Evolutionary conservation across 1,140 invertebrate species (phyloP), one percentile per base, ranked within the genome.

Genomic region (Orius laevigatus): DNA sequence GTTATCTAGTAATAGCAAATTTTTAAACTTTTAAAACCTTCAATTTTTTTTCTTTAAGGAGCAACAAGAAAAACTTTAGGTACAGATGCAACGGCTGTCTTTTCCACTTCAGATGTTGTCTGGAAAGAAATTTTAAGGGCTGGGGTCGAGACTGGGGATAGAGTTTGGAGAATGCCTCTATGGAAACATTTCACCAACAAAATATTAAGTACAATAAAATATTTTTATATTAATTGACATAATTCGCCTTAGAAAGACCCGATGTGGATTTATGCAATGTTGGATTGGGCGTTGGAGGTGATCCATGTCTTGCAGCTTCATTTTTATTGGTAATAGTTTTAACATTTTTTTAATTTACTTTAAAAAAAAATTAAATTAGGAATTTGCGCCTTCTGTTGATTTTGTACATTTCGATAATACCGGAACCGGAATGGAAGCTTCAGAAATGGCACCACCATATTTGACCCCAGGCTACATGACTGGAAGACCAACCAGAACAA

Each of bases 371-470:
- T n/a, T n/a, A 9, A 14, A 48, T 4, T 68, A 78, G 57, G 85
- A 92, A 63, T 94, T 93, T 61, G 77, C 84, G 1, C 76, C 74
- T 4, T 68, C 70, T 47, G 70, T 70, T 3, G 71, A 79, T 11
- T 93, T 87, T 86, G 61, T 90, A 58, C 90, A 94, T 63, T 64
- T 93, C 47, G 90, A 93, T 60, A 91, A 90, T 43, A 81, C 84
- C 53, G 78, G 81, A 65, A 76, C 79, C 62, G 63, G 63, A 15
- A 69, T 47, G 48, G 1, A 20, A 11, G 31, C 33, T 3, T 58
- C 66, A 73, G 73, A 47, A 69, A 71, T 53, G 69, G 68, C 51
- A 76, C 82, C 80, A 36, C 65, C 73, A 1, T 87, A 88, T 62
- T 61, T 87, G 25, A 59, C 62, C 19, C 71, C 70, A 60, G 78